Percentiles rank a stretch among this genome's conserved stretches.
Conservation (phyloP, 2,888 invertebrate species). For the Tetragonisca angustula region DNA sequence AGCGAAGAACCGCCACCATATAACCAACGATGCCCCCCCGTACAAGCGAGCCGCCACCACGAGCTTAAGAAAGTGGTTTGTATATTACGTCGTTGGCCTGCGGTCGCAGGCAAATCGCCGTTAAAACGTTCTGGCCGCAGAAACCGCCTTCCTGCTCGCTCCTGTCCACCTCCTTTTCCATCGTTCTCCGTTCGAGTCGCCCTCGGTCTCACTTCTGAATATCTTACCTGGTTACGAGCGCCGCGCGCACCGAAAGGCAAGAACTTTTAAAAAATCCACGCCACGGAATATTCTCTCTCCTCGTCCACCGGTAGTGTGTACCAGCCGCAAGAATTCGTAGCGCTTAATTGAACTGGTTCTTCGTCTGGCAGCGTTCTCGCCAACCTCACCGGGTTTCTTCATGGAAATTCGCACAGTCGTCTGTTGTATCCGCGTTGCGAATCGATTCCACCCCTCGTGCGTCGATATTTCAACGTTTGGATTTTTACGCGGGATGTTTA, state of each 20-base stretch:
- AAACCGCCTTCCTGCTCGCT: slow-evolving; percentile 49
- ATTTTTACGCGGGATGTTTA: not conserved
- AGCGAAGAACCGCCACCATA: slow-evolving; percentile 51
- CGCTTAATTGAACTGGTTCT: slow-evolving; percentile 64
- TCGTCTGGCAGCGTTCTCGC: not conserved
- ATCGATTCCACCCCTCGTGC: slow-evolving; percentile 13
- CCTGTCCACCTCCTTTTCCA: slow-evolving; percentile 13
- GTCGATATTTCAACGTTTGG: slow-evolving; percentile 4
- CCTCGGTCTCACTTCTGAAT: slow-evolving; percentile 38
- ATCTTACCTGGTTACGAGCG: slow-evolving; percentile 58
- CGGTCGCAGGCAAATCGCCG: slow-evolving; percentile 81
- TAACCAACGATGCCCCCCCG: slow-evolving; percentile 63
- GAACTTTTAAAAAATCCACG: slow-evolving; percentile 30
- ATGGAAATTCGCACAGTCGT: slow-evolving; percentile 24
- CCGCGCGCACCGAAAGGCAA: slow-evolving; percentile 51
- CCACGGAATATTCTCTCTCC: slow-evolving; percentile 38
- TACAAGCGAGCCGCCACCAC: slow-evolving; percentile 71
- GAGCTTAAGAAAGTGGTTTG: slow-evolving; percentile 78
- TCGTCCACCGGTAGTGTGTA: slow-evolving; percentile 29
- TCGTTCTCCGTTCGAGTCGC: not conserved
- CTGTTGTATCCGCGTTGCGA: slow-evolving; percentile 4
- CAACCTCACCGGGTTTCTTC: not conserved
- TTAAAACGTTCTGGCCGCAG: slow-evolving; percentile 80
- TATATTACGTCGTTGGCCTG: slow-evolving; percentile 79
- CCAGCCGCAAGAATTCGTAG: slow-evolving; percentile 59